These are phyloP conservation scores for Pocillopora damicornis DNA, from an alignment of 64 coral and sea anemone species.

Conservation along the genomic window DNA sequence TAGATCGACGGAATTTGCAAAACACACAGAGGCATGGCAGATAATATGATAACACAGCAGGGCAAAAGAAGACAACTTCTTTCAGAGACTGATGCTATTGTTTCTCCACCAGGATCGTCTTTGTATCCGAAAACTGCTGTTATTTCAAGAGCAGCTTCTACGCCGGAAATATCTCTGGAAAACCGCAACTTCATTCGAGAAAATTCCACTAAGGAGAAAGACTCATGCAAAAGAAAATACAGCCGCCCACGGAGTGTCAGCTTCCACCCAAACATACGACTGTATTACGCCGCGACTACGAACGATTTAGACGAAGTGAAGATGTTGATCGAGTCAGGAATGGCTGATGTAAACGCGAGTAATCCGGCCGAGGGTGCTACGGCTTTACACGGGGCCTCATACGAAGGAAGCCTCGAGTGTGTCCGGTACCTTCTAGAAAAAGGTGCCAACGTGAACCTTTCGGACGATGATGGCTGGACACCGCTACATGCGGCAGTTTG, in stretches of 20 bases:
- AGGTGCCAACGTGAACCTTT: constrained; percentile 53
- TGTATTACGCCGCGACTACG: constrained; percentile 80
- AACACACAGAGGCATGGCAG: neutral
- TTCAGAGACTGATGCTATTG: neutral
- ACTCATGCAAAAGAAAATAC: constrained; percentile 48
- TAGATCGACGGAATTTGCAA: neutral
- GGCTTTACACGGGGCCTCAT: constrained; percentile 66
- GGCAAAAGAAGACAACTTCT: neutral
- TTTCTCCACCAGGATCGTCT: neutral
- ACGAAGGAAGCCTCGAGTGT: constrained; percentile 76
- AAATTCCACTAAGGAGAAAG: constrained; percentile 2
- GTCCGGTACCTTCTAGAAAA: constrained; percentile 59
- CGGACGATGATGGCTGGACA: constrained; percentile 84
- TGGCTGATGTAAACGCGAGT: constrained; percentile 76
- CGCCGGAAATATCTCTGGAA: constrained; percentile 15
- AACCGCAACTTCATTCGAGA: neutral
- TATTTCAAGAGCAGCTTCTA: constrained; percentile 29
- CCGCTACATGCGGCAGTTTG: constrained; percentile 75
- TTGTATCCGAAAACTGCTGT: constrained; percentile 6
- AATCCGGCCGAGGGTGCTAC: constrained; percentile 86
- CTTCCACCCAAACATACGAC: constrained; percentile 80
- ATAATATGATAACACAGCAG: neutral
- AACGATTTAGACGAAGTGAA: constrained; percentile 79
- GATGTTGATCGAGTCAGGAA: constrained; percentile 70
- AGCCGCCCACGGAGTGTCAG: constrained; percentile 81